Evolutionary conservation across 2,888 invertebrate genomes (phyloP), one percentile per base, ranked within the genome.

Genomic region (Bellardia bayeri): DNA sequence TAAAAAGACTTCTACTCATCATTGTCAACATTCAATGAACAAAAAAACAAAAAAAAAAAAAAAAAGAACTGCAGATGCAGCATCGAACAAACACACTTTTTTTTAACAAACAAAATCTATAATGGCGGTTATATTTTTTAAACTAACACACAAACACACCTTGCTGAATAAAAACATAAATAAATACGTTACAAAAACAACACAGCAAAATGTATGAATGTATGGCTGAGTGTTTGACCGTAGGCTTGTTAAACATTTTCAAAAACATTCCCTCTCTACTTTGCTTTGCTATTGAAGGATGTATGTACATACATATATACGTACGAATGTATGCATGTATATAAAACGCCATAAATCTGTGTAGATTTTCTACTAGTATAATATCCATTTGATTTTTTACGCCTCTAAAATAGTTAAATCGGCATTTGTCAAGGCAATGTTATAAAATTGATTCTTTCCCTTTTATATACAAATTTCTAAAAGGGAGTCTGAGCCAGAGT

Each of bases 341-440:
- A 23, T 23, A 23, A 72, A 85, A 76, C 56, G 23, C 68, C 23
- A 58, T 76, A 76, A 76, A 80, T 69, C 75, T 76, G 58, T 87
- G 71, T n/a, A 13, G 45, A 13, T 13, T 13, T 45, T 9, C 3
- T 56, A 37, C 37, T 54, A 68, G 51, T 68, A 23, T 71, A 51
- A 80, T 64, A 80, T 78, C 64, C 45, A 85, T 87, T 87, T 87
- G 84, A 87, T 87, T 85, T 87, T 85, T 82, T 75, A 87, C 87
- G 87, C 87, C 87, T 87, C 85, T 85, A 83, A 69, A 61, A 51
- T 49, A 23, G 69, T 63, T 76, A 68, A 51, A 74, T 58, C 23
- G 63, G 37, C 78, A 85, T 87, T 79, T 82, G 78, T 82, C 82
- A 83, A 71, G 79, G 75, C 79, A 81, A 61, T 71, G 79, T 69